These are phyloP conservation scores for Pammene aurita DNA, from an alignment of 2,888 invertebrate species.

Conservation along the genomic window DNA sequence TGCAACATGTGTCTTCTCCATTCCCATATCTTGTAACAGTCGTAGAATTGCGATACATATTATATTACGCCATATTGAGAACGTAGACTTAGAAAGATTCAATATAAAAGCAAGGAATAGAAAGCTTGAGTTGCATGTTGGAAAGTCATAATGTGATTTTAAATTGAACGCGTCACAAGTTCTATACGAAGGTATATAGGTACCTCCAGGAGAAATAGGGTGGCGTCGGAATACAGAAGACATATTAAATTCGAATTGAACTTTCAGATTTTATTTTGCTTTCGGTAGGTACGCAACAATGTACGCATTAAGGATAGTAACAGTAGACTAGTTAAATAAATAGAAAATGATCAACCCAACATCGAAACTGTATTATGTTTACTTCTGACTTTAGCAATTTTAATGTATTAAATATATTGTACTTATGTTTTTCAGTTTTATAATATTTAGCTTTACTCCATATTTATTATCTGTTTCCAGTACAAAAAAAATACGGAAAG, in stretches of 20 bases:
- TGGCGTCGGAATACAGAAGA: slow-evolving; percentile 36
- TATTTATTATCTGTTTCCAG: no score
- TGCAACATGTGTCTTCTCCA: slow-evolving; percentile 77
- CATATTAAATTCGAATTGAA: slow-evolving; percentile 35
- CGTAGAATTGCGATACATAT: slow-evolving; percentile 62
- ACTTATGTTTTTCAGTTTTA: no score
- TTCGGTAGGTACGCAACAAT: neutral
- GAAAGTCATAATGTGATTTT: slow-evolving; percentile 77
- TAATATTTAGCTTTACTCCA: no score
- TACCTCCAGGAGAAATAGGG: slow-evolving; percentile 33
- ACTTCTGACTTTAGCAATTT: no score
- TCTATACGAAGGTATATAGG: slow-evolving; percentile 41
- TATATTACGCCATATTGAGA: slow-evolving; percentile 64
- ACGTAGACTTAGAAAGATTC: slow-evolving; percentile 68
- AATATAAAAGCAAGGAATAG: slow-evolving; percentile 73
- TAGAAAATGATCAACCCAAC: no score
- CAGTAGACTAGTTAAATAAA: no score
- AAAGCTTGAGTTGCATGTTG: slow-evolving; percentile 71
- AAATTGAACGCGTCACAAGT: slow-evolving; percentile 66
- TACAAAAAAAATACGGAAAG: no score
- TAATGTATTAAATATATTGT: no score
- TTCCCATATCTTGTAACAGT: slow-evolving; percentile 70
- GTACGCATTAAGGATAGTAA: neutral
- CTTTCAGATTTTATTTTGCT: slow-evolving; percentile 29
- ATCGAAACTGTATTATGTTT: no score